Evolutionary conservation across 2,888 invertebrate genomes (phyloP).

Genomic region (Megaustenia siamemsis): DNA sequence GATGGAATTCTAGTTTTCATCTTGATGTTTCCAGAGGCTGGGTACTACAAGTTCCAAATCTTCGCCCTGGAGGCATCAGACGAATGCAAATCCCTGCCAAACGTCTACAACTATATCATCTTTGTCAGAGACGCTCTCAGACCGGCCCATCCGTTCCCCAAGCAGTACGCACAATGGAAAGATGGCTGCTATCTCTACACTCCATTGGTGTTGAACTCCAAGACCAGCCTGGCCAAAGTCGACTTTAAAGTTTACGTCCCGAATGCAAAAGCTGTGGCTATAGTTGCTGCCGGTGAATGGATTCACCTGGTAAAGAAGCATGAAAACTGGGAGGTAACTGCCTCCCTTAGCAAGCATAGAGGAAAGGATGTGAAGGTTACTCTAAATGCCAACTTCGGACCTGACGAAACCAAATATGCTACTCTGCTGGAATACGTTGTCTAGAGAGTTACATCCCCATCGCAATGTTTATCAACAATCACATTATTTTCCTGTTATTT

Average conservation of each 20-base stretch:
- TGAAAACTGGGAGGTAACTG: slow-evolving; percentile 74
- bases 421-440: slow-evolving; percentile 78
- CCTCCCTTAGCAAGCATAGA: slow-evolving; percentile 70
- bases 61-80: slow-evolving; percentile 72
- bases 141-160: slow-evolving; percentile 71
- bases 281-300: slow-evolving; percentile 75
- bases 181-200: slow-evolving; percentile 75
- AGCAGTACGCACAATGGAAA: slow-evolving; percentile 78
- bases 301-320: slow-evolving; percentile 74
- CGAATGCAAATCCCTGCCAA: slow-evolving; percentile 73
- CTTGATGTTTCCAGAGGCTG: slow-evolving; percentile 66
- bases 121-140: slow-evolving; percentile 63
- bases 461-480: too few relatives aligned
- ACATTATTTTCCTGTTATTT: too few relatives aligned
- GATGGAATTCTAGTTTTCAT: slow-evolving; percentile 62
- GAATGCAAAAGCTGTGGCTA: slow-evolving; percentile 74
- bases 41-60: slow-evolving; percentile 76
- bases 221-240: slow-evolving; percentile 63
- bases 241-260: slow-evolving; percentile 71
- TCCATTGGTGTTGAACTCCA: slow-evolving; percentile 66
- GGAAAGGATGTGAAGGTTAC: slow-evolving; percentile 74
- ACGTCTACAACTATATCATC: slow-evolving; percentile 76
- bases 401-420: slow-evolving; percentile 77
- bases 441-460: slow-evolving; percentile 47
- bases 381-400: slow-evolving; percentile 76